phyloP scores from a whole-genome alignment of 2,113 vertebrate species.

The Nerophis lumbriciformis region DNA sequence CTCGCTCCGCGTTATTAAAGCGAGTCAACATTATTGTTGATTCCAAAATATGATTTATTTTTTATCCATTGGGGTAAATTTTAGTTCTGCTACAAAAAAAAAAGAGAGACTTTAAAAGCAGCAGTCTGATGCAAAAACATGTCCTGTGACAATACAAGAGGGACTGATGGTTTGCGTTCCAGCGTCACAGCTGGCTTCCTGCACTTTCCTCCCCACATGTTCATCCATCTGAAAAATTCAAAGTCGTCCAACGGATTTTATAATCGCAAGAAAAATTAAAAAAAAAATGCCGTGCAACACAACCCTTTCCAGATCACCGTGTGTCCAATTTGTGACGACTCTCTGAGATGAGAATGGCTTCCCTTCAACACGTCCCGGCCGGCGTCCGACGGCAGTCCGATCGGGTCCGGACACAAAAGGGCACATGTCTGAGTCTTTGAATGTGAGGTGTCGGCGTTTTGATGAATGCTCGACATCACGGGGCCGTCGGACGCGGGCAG shows the following conservation, averaged over 20 bases:
- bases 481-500: slow-evolving; percentile 43
- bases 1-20: no score
- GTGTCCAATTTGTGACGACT: slow-evolving; percentile 43
- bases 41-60: no score
- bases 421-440: slow-evolving; percentile 39
- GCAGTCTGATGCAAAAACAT: not conserved
- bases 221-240: slow-evolving; percentile 47
- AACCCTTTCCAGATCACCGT: slow-evolving; percentile 10
- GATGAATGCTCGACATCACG: slow-evolving; percentile 67
- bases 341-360: slow-evolving; percentile 26
- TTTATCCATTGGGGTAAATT: not conserved
- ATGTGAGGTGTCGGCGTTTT: slow-evolving; percentile 62
- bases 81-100: slow-evolving; percentile 5
- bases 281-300: not conserved
- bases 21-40: no score
- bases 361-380: not conserved
- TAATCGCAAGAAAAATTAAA: not conserved
- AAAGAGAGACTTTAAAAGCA: not conserved
- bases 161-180: slow-evolving; percentile 28
- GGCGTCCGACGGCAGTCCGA: slow-evolving; percentile 14
- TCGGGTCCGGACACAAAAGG: slow-evolving; percentile 31
- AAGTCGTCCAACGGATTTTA: slow-evolving; percentile 30
- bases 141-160: slow-evolving; percentile 11
- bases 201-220: slow-evolving; percentile 28
- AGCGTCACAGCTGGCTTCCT: slow-evolving; percentile 49